Evolutionary conservation across 2,113 vertebrate species (phyloP).

Genomic region (Ornithorhynchus anatinus): DNA sequence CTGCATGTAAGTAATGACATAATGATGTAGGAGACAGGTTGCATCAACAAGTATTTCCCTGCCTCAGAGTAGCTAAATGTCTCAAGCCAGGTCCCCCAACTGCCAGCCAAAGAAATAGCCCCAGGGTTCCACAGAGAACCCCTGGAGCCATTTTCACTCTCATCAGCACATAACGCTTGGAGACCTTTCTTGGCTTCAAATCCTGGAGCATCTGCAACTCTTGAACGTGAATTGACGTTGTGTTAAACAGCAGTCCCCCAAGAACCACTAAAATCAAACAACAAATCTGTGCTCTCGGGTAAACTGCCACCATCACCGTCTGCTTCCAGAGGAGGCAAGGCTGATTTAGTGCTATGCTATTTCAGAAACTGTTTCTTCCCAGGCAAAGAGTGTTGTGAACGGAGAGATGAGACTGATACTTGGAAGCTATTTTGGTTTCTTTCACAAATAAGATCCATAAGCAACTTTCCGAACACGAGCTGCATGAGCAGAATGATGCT

Average conservation of each 20-base stretch:
- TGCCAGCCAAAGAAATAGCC: too few species aligned
- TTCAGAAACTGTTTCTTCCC: not conserved
- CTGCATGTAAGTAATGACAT: too few species aligned
- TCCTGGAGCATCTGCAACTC: not conserved
- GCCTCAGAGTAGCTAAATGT: too few species aligned
- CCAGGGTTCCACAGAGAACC: too few species aligned
- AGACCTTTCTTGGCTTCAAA: not conserved
- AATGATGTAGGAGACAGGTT: too few species aligned
- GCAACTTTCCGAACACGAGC: conserved; percentile 30
- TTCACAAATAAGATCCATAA: not conserved
- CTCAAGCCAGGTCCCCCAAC: too few species aligned
- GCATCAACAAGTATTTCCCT: too few species aligned
- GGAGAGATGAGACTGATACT: conserved; percentile 3
- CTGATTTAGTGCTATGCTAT: not conserved
- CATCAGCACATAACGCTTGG: not conserved
- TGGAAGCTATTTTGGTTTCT: conserved; percentile 27
- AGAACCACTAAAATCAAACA: not conserved
- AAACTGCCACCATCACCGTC: not conserved
- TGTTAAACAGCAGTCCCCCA: not conserved
- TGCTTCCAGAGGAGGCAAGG: not conserved
- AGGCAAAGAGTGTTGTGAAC: conserved; percentile 19
- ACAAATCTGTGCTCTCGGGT: not conserved
- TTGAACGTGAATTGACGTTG: not conserved
- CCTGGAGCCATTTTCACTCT: too few species aligned
- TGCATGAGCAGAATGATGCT: conserved; percentile 28